Evolutionary conservation across 2,797 vertebrate genomes (phyloP).

Genomic region (Rhinella marina): DNA sequence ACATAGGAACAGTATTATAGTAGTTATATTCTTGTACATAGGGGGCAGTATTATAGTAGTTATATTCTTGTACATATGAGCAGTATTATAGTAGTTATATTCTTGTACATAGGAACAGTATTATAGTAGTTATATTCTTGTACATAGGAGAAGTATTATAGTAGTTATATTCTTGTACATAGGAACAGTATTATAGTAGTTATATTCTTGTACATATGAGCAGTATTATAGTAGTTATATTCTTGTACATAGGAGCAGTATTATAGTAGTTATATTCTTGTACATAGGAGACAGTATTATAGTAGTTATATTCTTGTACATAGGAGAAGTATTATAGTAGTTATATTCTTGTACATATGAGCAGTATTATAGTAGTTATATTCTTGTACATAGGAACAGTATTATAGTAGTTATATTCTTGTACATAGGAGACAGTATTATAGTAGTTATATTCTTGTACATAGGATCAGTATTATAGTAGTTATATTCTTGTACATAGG

Average conservation of each 20-base stretch:
- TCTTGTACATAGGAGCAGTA: neutral
- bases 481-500: too few relatives aligned
- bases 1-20: too few relatives aligned
- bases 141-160: slow-evolving; percentile 4
- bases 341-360: slow-evolving; percentile 1
- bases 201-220: neutral
- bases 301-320: slow-evolving; percentile 13
- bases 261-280: slow-evolving; percentile 9
- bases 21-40: too few relatives aligned
- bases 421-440: slow-evolving; percentile 3
- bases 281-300: slow-evolving; percentile 1
- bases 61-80: neutral
- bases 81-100: slow-evolving; percentile 8
- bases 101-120: neutral
- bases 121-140: slow-evolving; percentile 10
- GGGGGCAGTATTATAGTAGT: too few relatives aligned
- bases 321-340: slow-evolving; percentile 12
- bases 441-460: too few relatives aligned
- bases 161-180: slow-evolving; percentile 5
- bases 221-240: neutral
- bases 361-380: slow-evolving; percentile 24
- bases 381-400: slow-evolving; percentile 3
- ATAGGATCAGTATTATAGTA: too few relatives aligned
- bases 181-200: slow-evolving; percentile 10
- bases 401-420: slow-evolving; percentile 18